Evolutionary conservation across 2,113 vertebrate genomes (phyloP).

Genomic region (Prolemur simus): DNA sequence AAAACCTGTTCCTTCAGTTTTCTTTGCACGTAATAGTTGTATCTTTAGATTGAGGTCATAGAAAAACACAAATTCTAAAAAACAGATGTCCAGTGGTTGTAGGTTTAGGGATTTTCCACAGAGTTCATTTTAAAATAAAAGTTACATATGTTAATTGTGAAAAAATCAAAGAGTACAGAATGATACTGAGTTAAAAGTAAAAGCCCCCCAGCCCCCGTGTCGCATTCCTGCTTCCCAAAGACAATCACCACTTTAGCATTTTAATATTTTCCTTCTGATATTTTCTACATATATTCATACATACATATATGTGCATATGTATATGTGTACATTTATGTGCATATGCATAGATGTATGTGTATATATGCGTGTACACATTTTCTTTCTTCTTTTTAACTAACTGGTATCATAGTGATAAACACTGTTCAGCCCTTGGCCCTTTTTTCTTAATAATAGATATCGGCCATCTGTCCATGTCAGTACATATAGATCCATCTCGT

Average conservation of each 20-base stretch:
- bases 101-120: background rate
- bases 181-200: background rate
- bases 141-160: background rate
- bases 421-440: background rate
- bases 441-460: background rate
- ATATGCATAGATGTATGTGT: background rate
- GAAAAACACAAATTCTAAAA: background rate
- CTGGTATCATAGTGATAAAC: background rate
- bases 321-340: fast-evolving
- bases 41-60: background rate
- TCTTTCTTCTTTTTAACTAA: background rate
- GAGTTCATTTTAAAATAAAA: background rate
- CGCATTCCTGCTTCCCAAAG: background rate
- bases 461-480: background rate
- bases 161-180: background rate
- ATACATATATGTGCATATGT: background rate
- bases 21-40: background rate
- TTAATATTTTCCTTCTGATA: background rate
- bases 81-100: background rate
- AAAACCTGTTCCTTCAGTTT: background rate
- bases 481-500: background rate
- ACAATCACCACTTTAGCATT: background rate
- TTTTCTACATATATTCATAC: background rate
- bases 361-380: background rate
- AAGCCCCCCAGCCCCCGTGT: background rate